Base-by-base conservation (phyloP, 2,888 invertebrate genomes). In the Andrena camellia region DNA sequence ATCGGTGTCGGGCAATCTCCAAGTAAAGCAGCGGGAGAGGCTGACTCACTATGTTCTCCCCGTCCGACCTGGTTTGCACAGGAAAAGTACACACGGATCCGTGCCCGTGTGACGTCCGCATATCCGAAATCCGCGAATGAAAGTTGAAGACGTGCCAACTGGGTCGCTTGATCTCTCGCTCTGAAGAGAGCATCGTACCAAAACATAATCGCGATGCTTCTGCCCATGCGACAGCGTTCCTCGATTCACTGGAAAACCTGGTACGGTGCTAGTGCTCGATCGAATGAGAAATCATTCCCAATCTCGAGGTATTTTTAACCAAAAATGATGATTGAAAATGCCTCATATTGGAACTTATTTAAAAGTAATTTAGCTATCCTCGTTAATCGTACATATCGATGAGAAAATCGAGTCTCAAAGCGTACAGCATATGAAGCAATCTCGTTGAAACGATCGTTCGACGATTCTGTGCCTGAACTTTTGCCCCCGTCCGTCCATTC, bases 131-230 rank as follows among this genome's bases (percentile, higher is more conserved):
- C 73, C 78, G 69, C 83, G 85, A 81, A 87, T 85, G 80, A 84
- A 80, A 70, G 79, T 85, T 90, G 90, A 90, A 86, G 78, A 71
- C 71, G 79, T 76, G 89, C 90, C 90, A 91, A 90, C 87, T 89
- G 84, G 88, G 88, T 91, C 91, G 86, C 85, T 87, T 87, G 89
- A 90, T 90, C 89, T 89, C 88, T 82, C 87, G 73, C 74, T 78
- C 59, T 71, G 29, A 17, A 42, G 82, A 80, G 78, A 81, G 78
- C 68, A 64, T 35, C 78, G 83, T 81, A 86, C 82, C 87, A 81
- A 87, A 88, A 88, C 79, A 84, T 78, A 75, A 82, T 78, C 67
- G 64, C 59, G 50, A 73, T 64, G 26, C 20, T 73, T 33, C 64
- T 8, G 3, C 17, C 52, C 5, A 2, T 52, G 4, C 50, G 63